Percentiles rank a stretch among this genome's conserved stretches.
These are phyloP conservation scores for Cynodonichthys magdalenae DNA, from an alignment of 2,797 vertebrate genomes.

Conservation along the genomic window DNA sequence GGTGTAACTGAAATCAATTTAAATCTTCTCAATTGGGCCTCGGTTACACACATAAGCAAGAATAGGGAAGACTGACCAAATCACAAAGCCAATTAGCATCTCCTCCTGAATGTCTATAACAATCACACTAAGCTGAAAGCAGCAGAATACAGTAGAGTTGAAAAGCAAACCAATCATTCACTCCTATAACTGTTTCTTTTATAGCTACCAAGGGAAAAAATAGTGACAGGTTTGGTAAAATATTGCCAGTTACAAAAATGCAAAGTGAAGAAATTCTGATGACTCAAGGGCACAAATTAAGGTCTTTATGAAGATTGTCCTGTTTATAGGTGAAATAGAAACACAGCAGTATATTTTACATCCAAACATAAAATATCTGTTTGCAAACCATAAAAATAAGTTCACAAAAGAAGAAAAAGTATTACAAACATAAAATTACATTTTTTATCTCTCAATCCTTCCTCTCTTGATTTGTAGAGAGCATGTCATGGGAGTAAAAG, in stretches of 20 bases:
- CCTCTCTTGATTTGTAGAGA: too few relatives aligned
- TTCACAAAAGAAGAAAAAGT: too few relatives aligned
- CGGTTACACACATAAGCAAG: neutral
- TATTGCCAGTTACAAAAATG: neutral
- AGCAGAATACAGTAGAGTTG: conserved; percentile 13
- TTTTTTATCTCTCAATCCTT: too few relatives aligned
- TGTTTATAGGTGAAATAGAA: neutral
- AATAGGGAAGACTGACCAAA: neutral
- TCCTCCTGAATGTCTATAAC: conserved; percentile 20
- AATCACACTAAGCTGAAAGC: conserved; percentile 25
- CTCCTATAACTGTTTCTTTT: conserved; percentile 24
- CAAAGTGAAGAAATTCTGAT: conserved; percentile 4
- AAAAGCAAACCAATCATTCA: conserved; percentile 23
- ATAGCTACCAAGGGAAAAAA: conserved; percentile 8
- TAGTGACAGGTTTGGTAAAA: conserved; percentile 9
- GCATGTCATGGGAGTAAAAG: too few relatives aligned
- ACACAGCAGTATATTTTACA: neutral
- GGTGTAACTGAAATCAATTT: conserved; percentile 1
- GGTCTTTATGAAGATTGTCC: neutral
- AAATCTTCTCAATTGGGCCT: conserved; percentile 17
- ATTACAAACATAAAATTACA: too few relatives aligned
- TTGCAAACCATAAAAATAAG: too few relatives aligned
- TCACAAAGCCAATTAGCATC: conserved; percentile 14
- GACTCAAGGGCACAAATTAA: conserved; percentile 8
- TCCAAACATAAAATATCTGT: too few relatives aligned